These are phyloP conservation scores for Atopsyche davidsoni DNA, from an alignment of 1,140 invertebrate species.

Conservation along the genomic window DNA sequence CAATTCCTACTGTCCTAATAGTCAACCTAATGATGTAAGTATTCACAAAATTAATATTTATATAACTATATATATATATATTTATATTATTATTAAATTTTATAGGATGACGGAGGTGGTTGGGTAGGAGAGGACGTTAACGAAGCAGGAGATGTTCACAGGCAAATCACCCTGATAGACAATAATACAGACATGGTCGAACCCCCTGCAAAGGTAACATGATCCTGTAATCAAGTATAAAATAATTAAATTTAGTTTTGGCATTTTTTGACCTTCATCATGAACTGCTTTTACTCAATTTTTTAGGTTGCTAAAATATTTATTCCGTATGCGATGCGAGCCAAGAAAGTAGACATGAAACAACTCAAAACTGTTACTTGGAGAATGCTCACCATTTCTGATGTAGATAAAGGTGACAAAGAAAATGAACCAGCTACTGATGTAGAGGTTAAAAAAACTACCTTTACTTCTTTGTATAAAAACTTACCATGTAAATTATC, in stretches of 20 bases:
- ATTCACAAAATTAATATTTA: not conserved
- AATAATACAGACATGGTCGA: constrained; percentile 38
- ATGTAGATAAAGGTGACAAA: constrained; percentile 34
- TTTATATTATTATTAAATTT: constrained; percentile 3
- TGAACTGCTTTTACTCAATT: constrained; percentile 1
- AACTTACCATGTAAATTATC: constrained; percentile 54
- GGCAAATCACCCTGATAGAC: constrained; percentile 30
- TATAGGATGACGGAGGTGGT: constrained; percentile 39
- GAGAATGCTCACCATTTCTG: constrained; percentile 44
- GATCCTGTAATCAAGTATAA: not conserved
- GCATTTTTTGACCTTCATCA: constrained; percentile 42
- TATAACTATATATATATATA: constrained; percentile 3
- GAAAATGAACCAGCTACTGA: constrained; percentile 33
- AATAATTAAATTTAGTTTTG: not conserved
- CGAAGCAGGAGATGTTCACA: constrained; percentile 37
- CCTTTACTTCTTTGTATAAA: constrained; percentile 52
- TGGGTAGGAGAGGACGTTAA: constrained; percentile 40
- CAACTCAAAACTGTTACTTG: constrained; percentile 68
- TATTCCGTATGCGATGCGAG: constrained; percentile 66
- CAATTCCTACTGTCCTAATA: constrained; percentile 43
- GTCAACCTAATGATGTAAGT: constrained; percentile 33
- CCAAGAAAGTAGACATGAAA: constrained; percentile 77
- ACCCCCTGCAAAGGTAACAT: constrained; percentile 37
- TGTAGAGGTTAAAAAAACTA: constrained; percentile 33
- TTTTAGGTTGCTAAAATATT: constrained; percentile 58